These are phyloP conservation scores for Subanguina moxae DNA, from an alignment of 1,140 invertebrate species.

Conservation along the genomic window DNA sequence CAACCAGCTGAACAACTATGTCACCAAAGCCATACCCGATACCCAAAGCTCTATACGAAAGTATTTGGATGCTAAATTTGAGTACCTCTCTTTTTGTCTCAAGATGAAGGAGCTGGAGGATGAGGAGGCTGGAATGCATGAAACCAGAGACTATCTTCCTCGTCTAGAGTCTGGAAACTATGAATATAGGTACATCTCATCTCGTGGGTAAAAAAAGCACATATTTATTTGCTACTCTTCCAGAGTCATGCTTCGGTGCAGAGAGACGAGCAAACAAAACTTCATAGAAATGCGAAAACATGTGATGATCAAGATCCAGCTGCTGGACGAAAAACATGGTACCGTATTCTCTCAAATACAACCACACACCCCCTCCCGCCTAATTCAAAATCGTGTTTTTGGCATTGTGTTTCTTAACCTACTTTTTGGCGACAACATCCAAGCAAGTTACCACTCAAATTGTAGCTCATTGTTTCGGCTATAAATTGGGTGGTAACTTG, in stretches of 20 bases:
- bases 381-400: neutral
- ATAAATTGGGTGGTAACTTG: no score
- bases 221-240: slow-evolving; percentile 11
- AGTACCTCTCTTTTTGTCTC: slow-evolving; percentile 77
- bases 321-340: slow-evolving; percentile 91
- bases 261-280: slow-evolving; percentile 81
- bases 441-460: no score
- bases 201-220: neutral
- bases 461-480: no score
- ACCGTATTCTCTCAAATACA: neutral
- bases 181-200: slow-evolving; percentile 76
- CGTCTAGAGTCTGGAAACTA: slow-evolving; percentile 97
- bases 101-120: slow-evolving; percentile 95
- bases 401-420: neutral
- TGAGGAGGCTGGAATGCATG: slow-evolving; percentile 87
- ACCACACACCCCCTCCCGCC: no score
- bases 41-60: slow-evolving; percentile 32
- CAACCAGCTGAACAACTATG: slow-evolving; percentile 26
- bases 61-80: slow-evolving; percentile 47
- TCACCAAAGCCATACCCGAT: slow-evolving; percentile 45
- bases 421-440: slow-evolving; percentile 15
- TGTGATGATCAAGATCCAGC: slow-evolving; percentile 90
- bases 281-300: slow-evolving; percentile 89
- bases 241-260: slow-evolving; percentile 77
- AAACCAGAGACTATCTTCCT: slow-evolving; percentile 81